phyloP scores from a whole-genome alignment of 92 coral and sea anemone species.

The Actinernus sp. region DNA sequence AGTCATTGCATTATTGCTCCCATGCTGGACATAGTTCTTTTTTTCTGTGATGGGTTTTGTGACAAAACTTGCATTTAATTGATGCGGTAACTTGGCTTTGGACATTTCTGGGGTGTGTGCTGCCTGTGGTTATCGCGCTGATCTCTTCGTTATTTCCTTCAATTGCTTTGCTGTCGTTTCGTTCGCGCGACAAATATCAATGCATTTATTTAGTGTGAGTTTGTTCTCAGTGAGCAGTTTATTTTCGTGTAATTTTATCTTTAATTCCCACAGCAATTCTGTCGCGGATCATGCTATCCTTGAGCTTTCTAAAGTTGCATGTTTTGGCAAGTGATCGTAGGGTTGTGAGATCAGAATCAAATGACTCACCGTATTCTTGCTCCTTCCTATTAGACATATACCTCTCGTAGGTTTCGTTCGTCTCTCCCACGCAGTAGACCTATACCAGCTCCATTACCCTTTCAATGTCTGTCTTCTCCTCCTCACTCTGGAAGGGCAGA shows the following conservation, averaged over 20 bases:
- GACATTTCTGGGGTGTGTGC: not conserved
- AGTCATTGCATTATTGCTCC: too few relatives aligned
- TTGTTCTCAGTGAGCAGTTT: not conserved
- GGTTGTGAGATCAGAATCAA: not conserved
- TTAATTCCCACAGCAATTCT: not conserved
- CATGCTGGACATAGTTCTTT: too few relatives aligned
- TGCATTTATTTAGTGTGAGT: not conserved
- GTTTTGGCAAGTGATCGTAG: not conserved
- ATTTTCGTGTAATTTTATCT: not conserved
- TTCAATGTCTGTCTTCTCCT: too few relatives aligned
- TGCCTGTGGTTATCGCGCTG: slow-evolving; percentile 4
- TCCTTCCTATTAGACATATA: slow-evolving; percentile 2
- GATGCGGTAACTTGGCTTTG: not conserved
- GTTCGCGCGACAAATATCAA: slow-evolving; percentile 4
- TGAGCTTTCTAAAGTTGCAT: not conserved
- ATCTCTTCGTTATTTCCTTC: slow-evolving; percentile 4
- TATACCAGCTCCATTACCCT: not conserved
- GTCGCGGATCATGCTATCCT: slow-evolving; percentile 3
- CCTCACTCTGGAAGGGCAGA: too few relatives aligned
- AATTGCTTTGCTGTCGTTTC: slow-evolving; percentile 1
- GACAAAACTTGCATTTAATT: too few relatives aligned
- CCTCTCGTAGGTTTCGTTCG: slow-evolving; percentile 25
- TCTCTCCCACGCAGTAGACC: slow-evolving; percentile 16
- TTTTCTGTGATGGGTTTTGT: too few relatives aligned
- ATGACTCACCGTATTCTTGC: not conserved